A percentile compares a stretch with the other conserved stretches of the same genome.
These are phyloP conservation scores for Diabrotica balteata DNA, from an alignment of 2,888 invertebrate species.

Conservation along the genomic window DNA sequence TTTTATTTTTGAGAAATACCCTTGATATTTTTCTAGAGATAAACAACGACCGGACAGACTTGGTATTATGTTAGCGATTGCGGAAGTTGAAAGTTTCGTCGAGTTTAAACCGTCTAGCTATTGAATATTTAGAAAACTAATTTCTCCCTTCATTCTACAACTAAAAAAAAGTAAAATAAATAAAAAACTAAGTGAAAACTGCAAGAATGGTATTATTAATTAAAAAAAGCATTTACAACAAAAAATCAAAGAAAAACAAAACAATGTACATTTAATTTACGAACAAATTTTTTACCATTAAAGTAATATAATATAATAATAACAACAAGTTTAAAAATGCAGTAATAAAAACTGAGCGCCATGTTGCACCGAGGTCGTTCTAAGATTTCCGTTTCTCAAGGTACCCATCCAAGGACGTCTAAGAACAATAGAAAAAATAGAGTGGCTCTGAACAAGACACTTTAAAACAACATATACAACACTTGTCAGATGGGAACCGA, in stretches of 20 bases:
- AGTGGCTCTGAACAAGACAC: constrained; percentile 56
- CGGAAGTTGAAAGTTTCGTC: no score
- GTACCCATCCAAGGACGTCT: constrained; percentile 49
- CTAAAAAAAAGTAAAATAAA: constrained; percentile 46
- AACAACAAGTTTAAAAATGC: constrained; percentile 68
- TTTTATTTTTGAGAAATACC: no score
- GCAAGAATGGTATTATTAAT: constrained; percentile 79
- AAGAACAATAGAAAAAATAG: constrained; percentile 58
- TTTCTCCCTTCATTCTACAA: constrained; percentile 24
- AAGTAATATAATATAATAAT: constrained; percentile 68
- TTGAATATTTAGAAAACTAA: not conserved
- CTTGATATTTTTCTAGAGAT: no score
- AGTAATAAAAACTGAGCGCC: constrained; percentile 59
- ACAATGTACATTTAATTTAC: constrained; percentile 79
- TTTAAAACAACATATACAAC: constrained; percentile 56
- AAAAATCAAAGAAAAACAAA: constrained; percentile 79
- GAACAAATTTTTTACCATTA: constrained; percentile 74
- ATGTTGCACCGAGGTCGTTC: constrained; percentile 36
- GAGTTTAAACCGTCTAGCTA: no score
- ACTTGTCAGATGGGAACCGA: constrained; percentile 52
- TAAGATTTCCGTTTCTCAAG: constrained; percentile 34
- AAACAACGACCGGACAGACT: no score
- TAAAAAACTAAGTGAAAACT: constrained; percentile 68
- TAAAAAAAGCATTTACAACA: constrained; percentile 76
- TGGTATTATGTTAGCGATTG: no score